Evolutionary conservation across 2,797 vertebrate genomes (phyloP).

Genomic region (Varecia variegata): DNA sequence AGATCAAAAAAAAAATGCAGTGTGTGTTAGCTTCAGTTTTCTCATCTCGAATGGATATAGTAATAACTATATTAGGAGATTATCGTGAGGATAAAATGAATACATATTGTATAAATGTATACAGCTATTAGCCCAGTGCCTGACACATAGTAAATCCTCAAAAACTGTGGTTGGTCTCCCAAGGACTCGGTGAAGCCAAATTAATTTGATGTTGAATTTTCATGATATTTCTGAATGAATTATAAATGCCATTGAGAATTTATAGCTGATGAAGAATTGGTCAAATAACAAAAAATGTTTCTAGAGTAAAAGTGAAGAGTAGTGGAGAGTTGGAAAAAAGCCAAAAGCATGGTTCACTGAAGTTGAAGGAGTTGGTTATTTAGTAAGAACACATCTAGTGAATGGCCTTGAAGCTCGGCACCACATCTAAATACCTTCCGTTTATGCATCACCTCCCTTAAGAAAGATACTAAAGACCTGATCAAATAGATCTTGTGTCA

Average conservation of each 20-base stretch:
- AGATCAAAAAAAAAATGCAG: not conserved
- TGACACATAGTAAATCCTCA: not conserved
- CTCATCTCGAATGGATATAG: not conserved
- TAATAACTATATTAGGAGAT: not conserved
- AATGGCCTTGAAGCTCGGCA: not conserved
- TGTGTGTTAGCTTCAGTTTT: not conserved
- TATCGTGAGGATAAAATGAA: not conserved
- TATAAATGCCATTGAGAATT: conserved; percentile 11
- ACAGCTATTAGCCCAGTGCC: not conserved
- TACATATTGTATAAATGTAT: not conserved
- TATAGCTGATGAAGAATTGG: conserved; percentile 31
- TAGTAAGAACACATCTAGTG: not conserved
- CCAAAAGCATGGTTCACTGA: not conserved
- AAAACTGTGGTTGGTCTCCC: not conserved
- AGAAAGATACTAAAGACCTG: not conserved
- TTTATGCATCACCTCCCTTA: not conserved
- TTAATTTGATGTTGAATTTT: conserved; percentile 32
- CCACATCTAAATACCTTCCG: not conserved
- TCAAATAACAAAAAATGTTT: not conserved
- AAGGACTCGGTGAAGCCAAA: not conserved
- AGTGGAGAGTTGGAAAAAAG: not conserved
- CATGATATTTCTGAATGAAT: conserved; percentile 31
- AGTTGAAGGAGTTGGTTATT: not conserved
- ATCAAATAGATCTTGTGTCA: not conserved
- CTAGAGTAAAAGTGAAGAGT: not conserved